These are phyloP conservation scores for Platichthys flesus DNA, from an alignment of 2,113 vertebrate species.

Conservation along the genomic window DNA sequence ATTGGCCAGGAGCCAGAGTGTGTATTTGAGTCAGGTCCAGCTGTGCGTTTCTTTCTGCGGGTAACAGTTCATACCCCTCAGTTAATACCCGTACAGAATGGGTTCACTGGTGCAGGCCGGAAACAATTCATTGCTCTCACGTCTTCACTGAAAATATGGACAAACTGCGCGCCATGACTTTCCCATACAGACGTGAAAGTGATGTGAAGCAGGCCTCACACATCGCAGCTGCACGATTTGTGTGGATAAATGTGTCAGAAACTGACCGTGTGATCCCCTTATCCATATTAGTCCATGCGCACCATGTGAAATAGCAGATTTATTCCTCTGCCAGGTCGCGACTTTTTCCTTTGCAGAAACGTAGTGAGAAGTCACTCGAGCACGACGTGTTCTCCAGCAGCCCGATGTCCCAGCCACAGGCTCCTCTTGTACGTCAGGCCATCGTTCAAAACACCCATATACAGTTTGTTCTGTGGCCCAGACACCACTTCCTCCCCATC, in stretches of 20 bases:
- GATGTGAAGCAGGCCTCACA: conserved; percentile 69
- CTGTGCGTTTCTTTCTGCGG: conserved; percentile 69
- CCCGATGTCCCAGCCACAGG: conserved; percentile 55
- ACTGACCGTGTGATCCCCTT: conserved; percentile 41
- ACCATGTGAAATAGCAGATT: conserved; percentile 23
- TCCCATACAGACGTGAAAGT: conserved; percentile 63
- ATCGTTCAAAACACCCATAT: conserved; percentile 67
- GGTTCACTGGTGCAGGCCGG: conserved; percentile 67
- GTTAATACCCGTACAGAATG: conserved; percentile 51
- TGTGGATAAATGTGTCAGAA: conserved; percentile 44
- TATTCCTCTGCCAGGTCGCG: conserved; percentile 30
- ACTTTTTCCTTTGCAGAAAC: not conserved
- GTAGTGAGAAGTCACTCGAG: conserved; percentile 9
- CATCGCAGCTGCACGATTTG: conserved; percentile 63
- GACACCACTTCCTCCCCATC: conserved; percentile 83
- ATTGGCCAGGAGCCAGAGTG: conserved; percentile 63
- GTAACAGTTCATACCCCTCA: conserved; percentile 51
- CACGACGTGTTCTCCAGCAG: conserved; percentile 40
- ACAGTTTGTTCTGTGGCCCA: conserved; percentile 76
- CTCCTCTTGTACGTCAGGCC: conserved; percentile 74
- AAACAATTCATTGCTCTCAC: conserved; percentile 72
- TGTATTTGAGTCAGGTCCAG: conserved; percentile 66
- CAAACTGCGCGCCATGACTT: conserved; percentile 50
- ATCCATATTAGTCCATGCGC: conserved; percentile 31
- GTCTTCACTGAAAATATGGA: conserved; percentile 53